Conservation (phyloP, 2,888 invertebrate species). For the Tridacna crocea region DNA sequence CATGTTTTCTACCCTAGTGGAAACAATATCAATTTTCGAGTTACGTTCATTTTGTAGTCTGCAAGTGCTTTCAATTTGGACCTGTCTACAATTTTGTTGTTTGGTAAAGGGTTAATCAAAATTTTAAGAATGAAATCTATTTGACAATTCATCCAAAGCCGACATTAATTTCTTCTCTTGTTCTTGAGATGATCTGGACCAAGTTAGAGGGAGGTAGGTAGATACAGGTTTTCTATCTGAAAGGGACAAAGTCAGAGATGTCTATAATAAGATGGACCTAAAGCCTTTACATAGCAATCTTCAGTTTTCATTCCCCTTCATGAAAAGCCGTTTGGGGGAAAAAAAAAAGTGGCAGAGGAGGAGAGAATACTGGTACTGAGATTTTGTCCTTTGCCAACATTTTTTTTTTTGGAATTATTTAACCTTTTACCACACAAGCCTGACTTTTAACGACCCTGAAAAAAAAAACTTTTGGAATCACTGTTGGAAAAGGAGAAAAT, state of each 20-base stretch:
- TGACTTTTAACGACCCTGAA: background rate
- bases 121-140: conserved; percentile 15
- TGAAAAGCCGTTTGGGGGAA: no score
- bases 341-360: no score
- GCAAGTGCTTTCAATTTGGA: no score
- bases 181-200: conserved; percentile 82
- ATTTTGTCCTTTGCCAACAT: no score
- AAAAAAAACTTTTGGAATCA: background rate
- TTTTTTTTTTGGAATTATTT: no score
- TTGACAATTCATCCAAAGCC: conserved; percentile 76
- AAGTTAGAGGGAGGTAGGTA: conserved; percentile 85
- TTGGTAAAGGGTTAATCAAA: no score
- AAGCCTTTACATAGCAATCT: background rate
- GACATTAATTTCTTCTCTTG: conserved; percentile 83
- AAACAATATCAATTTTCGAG: no score
- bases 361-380: background rate
- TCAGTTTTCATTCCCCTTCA: no score
- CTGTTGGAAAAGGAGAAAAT: background rate
- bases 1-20: no score
- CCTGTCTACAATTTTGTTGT: no score
- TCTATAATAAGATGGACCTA: background rate
- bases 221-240: conserved; percentile 83
- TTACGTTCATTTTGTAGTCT: no score
- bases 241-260: conserved; percentile 22
- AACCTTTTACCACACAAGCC: background rate